Base-by-base conservation (phyloP, 2,113 vertebrate species). In the Aegotheles bennettii region DNA sequence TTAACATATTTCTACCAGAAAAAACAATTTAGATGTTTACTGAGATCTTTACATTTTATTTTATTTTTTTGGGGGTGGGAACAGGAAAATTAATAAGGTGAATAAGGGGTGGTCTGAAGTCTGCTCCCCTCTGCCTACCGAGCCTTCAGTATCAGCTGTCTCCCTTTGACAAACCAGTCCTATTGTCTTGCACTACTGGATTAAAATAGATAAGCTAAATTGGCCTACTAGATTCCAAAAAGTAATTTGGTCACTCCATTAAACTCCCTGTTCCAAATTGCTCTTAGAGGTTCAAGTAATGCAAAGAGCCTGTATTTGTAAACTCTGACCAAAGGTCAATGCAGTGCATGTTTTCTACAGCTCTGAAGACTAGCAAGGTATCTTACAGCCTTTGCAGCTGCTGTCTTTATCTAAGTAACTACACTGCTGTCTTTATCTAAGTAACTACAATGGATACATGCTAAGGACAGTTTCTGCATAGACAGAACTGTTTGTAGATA, bases 361-460 rank as follows among this genome's bases (percentile, higher is more conserved):
- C 6, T 64, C 5, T 2, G 42, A 17, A 45, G 24, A 73, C 5
- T 7, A 67, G 17, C 1, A 0, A 73, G 18, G 3, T 31, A 59
- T 45, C 11, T 53, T 63, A 28, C 7, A 78, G 45, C 18, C 76
- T 7, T 43, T 79, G 35, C 48, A 43, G 25, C 17, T 88, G 29
- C 33, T 42, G n/a, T 29, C 21, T 10, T 59, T 88, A 15, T 15
- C 31, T 70, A n/a, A 26, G 11, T 40, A 71, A 50, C 6, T 33
- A 18, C 31, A 94, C 17, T 88, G 29, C 33, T 42, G n/a, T 29
- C 21, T 10, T 59, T 88, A 15, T 15, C 31, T 70, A n/a, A 26
- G 11, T 40, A 71, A 50, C 6, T 33, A 18, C 31, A 94, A n/a
- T n/a, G n/a, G n/a, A n/a, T n/a, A n/a, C n/a, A n/a, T n/a, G 6